These are phyloP conservation scores for Actias luna DNA, from an alignment of 2,888 invertebrate genomes.

Conservation along the genomic window DNA sequence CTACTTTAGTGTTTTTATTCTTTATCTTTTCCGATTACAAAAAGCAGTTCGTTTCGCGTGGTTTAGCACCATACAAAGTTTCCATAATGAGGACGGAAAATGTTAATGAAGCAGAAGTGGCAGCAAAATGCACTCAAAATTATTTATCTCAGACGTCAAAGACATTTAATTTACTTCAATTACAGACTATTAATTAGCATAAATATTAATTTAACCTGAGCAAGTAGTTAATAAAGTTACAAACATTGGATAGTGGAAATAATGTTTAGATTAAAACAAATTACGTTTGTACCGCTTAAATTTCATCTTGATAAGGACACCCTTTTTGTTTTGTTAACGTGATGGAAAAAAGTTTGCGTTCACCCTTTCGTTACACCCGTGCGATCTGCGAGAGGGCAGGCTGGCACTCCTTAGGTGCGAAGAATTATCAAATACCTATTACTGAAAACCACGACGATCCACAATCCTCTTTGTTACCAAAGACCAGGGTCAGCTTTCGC, in stretches of 20 bases:
- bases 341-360: too few species aligned
- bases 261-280: slow-evolving; percentile 33
- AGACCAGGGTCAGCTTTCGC: too few species aligned
- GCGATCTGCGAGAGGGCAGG: too few species aligned
- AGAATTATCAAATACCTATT: too few species aligned
- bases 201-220: slow-evolving; percentile 35
- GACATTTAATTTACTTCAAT: slow-evolving; percentile 53
- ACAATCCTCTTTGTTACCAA: too few species aligned
- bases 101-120: slow-evolving; percentile 69
- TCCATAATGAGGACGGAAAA: slow-evolving; percentile 75
- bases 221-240: slow-evolving; percentile 14
- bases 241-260: slow-evolving; percentile 25
- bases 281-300: slow-evolving; percentile 30
- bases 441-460: too few species aligned
- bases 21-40: slow-evolving; percentile 57
- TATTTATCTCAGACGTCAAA: slow-evolving; percentile 44
- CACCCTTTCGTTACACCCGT: too few species aligned
- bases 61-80: slow-evolving; percentile 65
- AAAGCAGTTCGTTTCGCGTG: slow-evolving; percentile 76
- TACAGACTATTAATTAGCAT: slow-evolving; percentile 51
- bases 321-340: too few species aligned
- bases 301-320: slow-evolving; percentile 31
- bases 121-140: slow-evolving; percentile 56
- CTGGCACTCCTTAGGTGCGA: too few species aligned
- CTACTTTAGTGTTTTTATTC: slow-evolving; percentile 69